Conservation (phyloP, 1,140 invertebrate species). For the Charaxes varanes region DNA sequence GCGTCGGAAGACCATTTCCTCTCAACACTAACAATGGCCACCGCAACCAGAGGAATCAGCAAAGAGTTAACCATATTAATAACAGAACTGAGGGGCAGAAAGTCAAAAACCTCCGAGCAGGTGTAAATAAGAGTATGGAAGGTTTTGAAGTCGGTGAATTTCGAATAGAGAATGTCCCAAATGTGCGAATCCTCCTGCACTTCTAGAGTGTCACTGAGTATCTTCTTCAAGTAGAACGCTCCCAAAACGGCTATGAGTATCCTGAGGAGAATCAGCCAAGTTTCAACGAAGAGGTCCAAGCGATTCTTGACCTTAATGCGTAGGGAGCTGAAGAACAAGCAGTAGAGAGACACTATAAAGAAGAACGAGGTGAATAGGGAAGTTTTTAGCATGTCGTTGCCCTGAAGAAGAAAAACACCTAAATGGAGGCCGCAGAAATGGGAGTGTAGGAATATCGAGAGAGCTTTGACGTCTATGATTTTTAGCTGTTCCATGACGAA, state of each 20-base stretch:
- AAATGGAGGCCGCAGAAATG: conserved; percentile 77
- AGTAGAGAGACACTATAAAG: conserved; percentile 39
- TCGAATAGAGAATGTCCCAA: conserved; percentile 84
- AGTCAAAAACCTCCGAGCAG: conserved; percentile 89
- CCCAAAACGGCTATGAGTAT: conserved; percentile 30
- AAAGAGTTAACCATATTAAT: conserved; percentile 72
- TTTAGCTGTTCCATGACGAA: conserved; percentile 78
- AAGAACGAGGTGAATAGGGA: conserved; percentile 78
- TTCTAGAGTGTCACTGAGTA: conserved; percentile 44
- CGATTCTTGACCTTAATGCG: conserved; percentile 41
- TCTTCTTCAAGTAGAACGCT: conserved; percentile 44
- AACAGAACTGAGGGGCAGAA: conserved; percentile 77
- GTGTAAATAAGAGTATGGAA: conserved; percentile 91
- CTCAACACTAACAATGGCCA: conserved; percentile 58
- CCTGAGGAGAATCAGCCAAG: conserved; percentile 35
- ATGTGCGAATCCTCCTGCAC: conserved; percentile 81
- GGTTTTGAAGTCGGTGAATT: conserved; percentile 83
- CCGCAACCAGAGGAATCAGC: conserved; percentile 75
- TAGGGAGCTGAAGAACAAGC: conserved; percentile 46
- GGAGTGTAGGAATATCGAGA: conserved; percentile 68
- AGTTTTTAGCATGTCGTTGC: conserved; percentile 78
- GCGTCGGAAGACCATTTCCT: conserved; percentile 60
- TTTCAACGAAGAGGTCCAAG: conserved; percentile 39
- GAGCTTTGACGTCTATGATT: conserved; percentile 73
- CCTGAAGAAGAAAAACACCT: conserved; percentile 60